phyloP scores from a whole-genome alignment of 2,113 vertebrate genomes.

The Rhinogobius similis region DNA sequence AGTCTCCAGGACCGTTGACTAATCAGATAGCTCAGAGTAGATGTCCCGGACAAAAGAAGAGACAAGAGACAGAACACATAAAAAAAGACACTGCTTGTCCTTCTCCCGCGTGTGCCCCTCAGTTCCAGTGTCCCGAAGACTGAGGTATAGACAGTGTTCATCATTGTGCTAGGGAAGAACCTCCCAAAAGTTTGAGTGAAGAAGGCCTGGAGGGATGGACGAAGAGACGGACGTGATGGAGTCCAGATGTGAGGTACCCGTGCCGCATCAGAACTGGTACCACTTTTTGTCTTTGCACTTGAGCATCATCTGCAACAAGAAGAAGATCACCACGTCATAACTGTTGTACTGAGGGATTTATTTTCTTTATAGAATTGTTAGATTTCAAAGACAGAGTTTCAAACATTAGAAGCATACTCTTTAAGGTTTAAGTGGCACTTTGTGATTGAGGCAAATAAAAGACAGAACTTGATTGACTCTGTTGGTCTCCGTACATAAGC shows the following conservation, averaged over 20 bases:
- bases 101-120: constrained; percentile 73
- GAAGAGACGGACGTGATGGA: constrained; percentile 72
- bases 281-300: constrained; percentile 99
- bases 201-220: constrained; percentile 69
- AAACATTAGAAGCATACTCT: no score
- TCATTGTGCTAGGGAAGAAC: constrained; percentile 90
- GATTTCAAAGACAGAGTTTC: background rate
- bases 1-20: constrained; percentile 52
- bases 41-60: constrained; percentile 53
- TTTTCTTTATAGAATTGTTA: background rate
- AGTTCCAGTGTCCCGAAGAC: constrained; percentile 78
- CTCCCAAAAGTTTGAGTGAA: constrained; percentile 79
- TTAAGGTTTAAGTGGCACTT: no score
- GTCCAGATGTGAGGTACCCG: constrained; percentile 57
- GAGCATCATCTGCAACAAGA: constrained; percentile 90
- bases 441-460: no score
- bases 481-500: no score
- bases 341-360: background rate
- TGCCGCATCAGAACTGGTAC: constrained; percentile 95
- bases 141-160: constrained; percentile 88
- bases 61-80: constrained; percentile 51
- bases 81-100: constrained; percentile 49
- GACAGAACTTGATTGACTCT: no score
- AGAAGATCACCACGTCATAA: background rate
- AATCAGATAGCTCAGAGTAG: constrained; percentile 43